phyloP scores from a whole-genome alignment of 2,797 vertebrate species.

The Amblyraja radiata region DNA sequence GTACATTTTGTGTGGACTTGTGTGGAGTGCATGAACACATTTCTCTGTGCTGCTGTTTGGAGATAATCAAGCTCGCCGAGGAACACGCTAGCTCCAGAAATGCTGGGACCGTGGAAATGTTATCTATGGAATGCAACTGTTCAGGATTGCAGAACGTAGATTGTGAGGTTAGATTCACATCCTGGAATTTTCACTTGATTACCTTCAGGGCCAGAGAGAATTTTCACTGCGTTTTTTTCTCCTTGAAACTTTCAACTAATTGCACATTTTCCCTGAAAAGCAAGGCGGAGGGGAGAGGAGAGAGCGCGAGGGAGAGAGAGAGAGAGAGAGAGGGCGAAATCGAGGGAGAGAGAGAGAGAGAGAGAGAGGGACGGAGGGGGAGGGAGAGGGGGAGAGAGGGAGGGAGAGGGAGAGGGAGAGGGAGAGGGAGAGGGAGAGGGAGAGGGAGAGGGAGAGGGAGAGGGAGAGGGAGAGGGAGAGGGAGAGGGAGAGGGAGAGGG shows the following conservation, averaged over 20 bases:
- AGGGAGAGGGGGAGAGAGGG: not conserved
- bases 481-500: not conserved
- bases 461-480: not conserved
- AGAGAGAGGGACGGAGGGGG: not conserved
- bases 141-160: not conserved
- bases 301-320: too few species aligned
- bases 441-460: too few species aligned
- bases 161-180: not conserved
- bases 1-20: not conserved
- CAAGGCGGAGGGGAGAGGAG: too few species aligned
- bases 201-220: conserved; percentile 6
- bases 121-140: conserved; percentile 24
- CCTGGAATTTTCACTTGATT: conserved; percentile 20
- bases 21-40: not conserved
- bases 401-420: too few species aligned
- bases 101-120: conserved; percentile 9
- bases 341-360: too few species aligned
- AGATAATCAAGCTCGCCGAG: conserved; percentile 9
- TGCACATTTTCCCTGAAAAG: not conserved
- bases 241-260: not conserved
- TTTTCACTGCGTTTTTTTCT: not conserved
- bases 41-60: not conserved
- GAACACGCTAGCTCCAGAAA: not conserved
- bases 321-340: not conserved
- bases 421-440: too few species aligned